A percentile compares a stretch with the other conserved stretches of the same genome.
Evolutionary conservation across 1,140 invertebrate species (phyloP).

Genomic region (Hirudo medicinalis): DNA sequence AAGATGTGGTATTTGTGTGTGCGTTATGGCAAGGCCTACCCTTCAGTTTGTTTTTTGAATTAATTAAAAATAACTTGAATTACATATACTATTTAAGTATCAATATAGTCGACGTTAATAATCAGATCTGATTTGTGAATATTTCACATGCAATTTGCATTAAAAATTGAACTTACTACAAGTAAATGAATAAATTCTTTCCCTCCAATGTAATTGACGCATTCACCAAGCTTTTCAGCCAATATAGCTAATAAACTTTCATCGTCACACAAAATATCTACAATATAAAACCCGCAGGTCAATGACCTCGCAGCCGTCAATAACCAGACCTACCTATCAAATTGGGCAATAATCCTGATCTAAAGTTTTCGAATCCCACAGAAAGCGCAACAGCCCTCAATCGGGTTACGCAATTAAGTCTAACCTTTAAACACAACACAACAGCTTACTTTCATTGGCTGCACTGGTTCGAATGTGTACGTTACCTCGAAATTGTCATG

Average conservation of each 20-base stretch:
- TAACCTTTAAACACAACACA: background rate
- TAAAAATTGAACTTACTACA: background rate
- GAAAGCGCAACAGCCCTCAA: background rate
- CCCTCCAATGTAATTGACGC: background rate
- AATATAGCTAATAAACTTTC: background rate
- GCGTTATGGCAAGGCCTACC: too few species aligned
- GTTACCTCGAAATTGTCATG: too few species aligned
- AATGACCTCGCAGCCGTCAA: background rate
- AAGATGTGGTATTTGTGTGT: background rate
- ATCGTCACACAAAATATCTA: background rate
- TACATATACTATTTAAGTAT: background rate
- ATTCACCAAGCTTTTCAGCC: background rate
- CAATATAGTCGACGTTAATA: background rate
- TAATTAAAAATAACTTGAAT: background rate
- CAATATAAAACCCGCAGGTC: background rate
- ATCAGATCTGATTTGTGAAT: too few species aligned
- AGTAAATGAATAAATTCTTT: background rate
- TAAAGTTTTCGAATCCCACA: background rate
- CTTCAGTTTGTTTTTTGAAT: too few species aligned
- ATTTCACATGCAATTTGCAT: too few species aligned
- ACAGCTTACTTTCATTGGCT: too few species aligned
- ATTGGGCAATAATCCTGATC: background rate
- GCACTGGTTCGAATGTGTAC: too few species aligned
- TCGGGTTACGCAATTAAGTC: background rate
- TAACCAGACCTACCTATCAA: background rate